These are phyloP conservation scores for Oxygymnocypris stewartii DNA, from an alignment of 2,113 vertebrate genomes.

Conservation along the genomic window DNA sequence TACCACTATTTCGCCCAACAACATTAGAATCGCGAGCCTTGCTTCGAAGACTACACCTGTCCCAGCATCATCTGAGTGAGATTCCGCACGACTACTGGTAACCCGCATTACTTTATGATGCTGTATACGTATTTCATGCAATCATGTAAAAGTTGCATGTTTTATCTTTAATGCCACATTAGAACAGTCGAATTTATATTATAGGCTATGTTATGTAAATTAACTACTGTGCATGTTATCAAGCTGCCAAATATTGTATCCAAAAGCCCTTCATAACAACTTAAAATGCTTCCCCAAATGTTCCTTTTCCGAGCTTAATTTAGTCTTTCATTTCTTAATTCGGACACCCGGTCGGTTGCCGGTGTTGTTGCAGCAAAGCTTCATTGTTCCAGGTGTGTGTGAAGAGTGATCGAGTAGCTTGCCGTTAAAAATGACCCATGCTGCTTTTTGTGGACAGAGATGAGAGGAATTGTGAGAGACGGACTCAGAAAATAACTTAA, in stretches of 20 bases:
- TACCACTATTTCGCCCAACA: not conserved
- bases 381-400: slow-evolving; percentile 2
- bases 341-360: not conserved
- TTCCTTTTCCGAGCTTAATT: not conserved
- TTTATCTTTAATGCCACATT: not conserved
- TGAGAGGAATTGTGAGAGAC: not conserved
- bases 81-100: slow-evolving; percentile 19
- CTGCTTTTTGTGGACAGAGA: not conserved
- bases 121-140: not conserved
- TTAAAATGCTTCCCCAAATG: not conserved
- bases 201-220: not conserved
- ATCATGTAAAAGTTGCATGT: not conserved
- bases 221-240: not conserved
- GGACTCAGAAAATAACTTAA: not conserved
- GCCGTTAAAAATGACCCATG: not conserved
- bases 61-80: slow-evolving; percentile 4
- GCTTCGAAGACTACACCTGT: slow-evolving; percentile 17
- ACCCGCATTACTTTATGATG: not conserved
- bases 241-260: not conserved
- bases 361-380: not conserved
- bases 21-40: not conserved
- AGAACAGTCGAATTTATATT: not conserved
- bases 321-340: not conserved
- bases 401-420: not conserved
- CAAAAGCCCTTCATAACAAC: not conserved